phyloP scores from a whole-genome alignment of 2,888 invertebrate genomes.

The Harpagoxenus sublaevis region DNA sequence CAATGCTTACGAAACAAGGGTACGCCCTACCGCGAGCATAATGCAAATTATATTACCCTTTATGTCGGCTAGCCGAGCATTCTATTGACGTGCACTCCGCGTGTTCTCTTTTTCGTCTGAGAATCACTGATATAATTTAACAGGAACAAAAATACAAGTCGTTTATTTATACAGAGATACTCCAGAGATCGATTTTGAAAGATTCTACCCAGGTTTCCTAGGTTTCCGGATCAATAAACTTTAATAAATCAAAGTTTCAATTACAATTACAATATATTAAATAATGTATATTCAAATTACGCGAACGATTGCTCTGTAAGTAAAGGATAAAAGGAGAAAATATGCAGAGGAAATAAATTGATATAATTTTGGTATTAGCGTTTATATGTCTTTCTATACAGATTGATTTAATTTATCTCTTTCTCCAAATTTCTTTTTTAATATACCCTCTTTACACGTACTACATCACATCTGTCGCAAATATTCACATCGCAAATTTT shows the following conservation, averaged over 20 bases:
- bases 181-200: not conserved
- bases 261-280: constrained; percentile 1
- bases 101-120: constrained; percentile 59
- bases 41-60: constrained; percentile 82
- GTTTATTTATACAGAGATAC: constrained; percentile 4
- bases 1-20: constrained; percentile 82
- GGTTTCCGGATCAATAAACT: not conserved
- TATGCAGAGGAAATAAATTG: not conserved
- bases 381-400: not conserved
- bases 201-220: not conserved
- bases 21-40: constrained; percentile 76
- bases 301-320: not conserved
- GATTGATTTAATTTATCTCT: not conserved
- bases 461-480: not conserved
- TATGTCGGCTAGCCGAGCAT: constrained; percentile 66
- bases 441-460: not conserved
- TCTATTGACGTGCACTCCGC: constrained; percentile 65
- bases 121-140: constrained; percentile 28
- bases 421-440: not conserved
- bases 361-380: not conserved
- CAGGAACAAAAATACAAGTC: not conserved
- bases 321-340: not conserved
- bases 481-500: constrained; percentile 69
- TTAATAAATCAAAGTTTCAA: not conserved
- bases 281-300: not conserved